Conservation (phyloP, 2,888 invertebrate species). For the Drosophila mulleri region DNA sequence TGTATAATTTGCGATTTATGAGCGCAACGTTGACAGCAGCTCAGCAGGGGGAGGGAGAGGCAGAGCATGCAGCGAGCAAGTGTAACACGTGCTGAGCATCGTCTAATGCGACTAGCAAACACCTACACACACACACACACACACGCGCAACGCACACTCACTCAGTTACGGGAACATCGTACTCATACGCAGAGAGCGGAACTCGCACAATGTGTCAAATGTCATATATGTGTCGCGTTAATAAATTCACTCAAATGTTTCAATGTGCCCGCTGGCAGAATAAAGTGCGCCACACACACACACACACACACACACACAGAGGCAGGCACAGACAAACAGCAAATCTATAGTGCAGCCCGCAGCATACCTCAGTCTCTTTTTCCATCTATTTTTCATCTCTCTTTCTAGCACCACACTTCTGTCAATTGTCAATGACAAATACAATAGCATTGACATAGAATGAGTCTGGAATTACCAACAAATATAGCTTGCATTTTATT, state of each 20-base stretch:
- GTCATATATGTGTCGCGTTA: conserved; percentile 77
- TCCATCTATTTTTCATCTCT: not conserved
- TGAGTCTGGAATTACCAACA: conserved; percentile 66
- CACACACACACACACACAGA: not conserved
- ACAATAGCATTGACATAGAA: conserved; percentile 40
- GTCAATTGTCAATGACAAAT: conserved; percentile 48
- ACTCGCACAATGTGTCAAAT: conserved; percentile 78
- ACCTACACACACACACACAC: conserved; percentile 37
- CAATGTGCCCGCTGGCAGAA: conserved; percentile 73
- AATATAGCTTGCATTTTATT: conserved; percentile 51
- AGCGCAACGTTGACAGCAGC: conserved; percentile 62
- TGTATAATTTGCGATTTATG: conserved; percentile 80
- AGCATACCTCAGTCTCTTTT: not conserved
- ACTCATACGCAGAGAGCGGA: conserved; percentile 45
- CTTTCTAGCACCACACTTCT: not conserved
- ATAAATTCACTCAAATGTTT: conserved; percentile 80
- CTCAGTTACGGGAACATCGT: not conserved
- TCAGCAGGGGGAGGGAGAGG: not conserved
- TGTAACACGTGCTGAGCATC: conserved; percentile 75
- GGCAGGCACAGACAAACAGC: conserved; percentile 32
- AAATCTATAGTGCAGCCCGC: conserved; percentile 29
- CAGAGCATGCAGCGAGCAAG: conserved; percentile 17
- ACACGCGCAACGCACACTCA: conserved; percentile 7
- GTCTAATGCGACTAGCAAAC: conserved; percentile 71
- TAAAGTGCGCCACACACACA: conserved; percentile 49